phyloP scores from a whole-genome alignment of 2,888 invertebrate species.

The Orchesellides sinensis region DNA sequence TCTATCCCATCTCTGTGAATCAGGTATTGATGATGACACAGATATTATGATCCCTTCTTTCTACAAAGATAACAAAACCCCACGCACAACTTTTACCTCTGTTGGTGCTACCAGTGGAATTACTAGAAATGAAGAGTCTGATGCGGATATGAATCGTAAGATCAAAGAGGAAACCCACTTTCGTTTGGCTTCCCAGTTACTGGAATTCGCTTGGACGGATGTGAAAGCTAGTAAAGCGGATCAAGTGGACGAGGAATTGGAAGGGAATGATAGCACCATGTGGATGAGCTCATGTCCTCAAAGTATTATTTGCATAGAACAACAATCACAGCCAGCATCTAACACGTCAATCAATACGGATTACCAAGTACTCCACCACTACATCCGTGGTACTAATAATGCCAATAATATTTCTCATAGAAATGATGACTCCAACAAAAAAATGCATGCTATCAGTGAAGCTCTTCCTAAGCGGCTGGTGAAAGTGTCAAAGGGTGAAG shows the following conservation, averaged over 20 bases:
- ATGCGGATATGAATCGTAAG: slow-evolving; percentile 6
- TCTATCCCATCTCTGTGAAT: slow-evolving; percentile 32
- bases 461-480: slow-evolving; percentile 21
- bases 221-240: background rate
- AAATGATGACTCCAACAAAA: background rate
- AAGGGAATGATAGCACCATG: background rate
- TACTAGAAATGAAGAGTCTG: background rate
- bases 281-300: slow-evolving; percentile 41
- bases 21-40: background rate
- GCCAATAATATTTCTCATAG: too few species aligned
- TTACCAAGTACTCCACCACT: background rate
- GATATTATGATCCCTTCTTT: background rate
- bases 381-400: background rate
- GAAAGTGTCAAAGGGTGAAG: slow-evolving; percentile 48
- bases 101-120: background rate
- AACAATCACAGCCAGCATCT: background rate
- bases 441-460: background rate
- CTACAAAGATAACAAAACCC: background rate
- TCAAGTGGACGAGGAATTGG: background rate
- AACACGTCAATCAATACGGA: slow-evolving; percentile 1
- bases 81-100: too few species aligned
- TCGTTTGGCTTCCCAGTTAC: slow-evolving; percentile 39
- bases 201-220: slow-evolving; percentile 32
- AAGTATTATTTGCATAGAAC: slow-evolving; percentile 12
- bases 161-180: slow-evolving; percentile 28